These are phyloP conservation scores for Drosophila tristis DNA, from an alignment of 1,140 invertebrate species.

Conservation along the genomic window DNA sequence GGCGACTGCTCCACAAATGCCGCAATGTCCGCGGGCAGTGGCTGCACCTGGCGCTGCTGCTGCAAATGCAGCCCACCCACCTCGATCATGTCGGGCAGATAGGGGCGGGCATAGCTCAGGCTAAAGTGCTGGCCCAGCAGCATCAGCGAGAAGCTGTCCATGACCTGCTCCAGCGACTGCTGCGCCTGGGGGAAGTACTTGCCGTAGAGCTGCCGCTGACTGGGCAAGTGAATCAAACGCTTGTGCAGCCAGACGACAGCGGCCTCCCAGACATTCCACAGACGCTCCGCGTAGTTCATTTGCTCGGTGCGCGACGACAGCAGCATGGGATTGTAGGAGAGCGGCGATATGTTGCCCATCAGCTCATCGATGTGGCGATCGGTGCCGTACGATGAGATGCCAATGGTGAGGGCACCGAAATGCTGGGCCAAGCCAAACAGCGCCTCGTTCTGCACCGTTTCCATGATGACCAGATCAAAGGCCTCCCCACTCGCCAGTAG, in stretches of 20 bases:
- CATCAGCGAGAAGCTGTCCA: conserved; percentile 85
- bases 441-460: conserved; percentile 72
- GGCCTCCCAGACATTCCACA: conserved; percentile 78
- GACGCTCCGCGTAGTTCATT: conserved; percentile 84
- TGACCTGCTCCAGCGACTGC: conserved; percentile 52
- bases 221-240: conserved; percentile 55
- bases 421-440: conserved; percentile 72
- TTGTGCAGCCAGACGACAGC: conserved; percentile 41
- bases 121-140: conserved; percentile 86
- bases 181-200: conserved; percentile 75
- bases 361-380: conserved; percentile 69
- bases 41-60: conserved; percentile 74
- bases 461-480: conserved; percentile 75
- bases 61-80: conserved; percentile 85
- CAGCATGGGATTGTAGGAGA: conserved; percentile 80
- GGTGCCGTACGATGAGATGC: conserved; percentile 73
- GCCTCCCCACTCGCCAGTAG: conserved; percentile 32
- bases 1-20: conserved; percentile 86
- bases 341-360: conserved; percentile 68
- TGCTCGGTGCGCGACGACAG: conserved; percentile 66
- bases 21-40: conserved; percentile 80
- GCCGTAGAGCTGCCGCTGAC: conserved; percentile 77
- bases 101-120: conserved; percentile 85
- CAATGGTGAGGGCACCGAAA: conserved; percentile 73
- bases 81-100: conserved; percentile 85